Base-by-base conservation (phyloP, 2,888 invertebrate genomes). In the Pegoplata infirma region DNA sequence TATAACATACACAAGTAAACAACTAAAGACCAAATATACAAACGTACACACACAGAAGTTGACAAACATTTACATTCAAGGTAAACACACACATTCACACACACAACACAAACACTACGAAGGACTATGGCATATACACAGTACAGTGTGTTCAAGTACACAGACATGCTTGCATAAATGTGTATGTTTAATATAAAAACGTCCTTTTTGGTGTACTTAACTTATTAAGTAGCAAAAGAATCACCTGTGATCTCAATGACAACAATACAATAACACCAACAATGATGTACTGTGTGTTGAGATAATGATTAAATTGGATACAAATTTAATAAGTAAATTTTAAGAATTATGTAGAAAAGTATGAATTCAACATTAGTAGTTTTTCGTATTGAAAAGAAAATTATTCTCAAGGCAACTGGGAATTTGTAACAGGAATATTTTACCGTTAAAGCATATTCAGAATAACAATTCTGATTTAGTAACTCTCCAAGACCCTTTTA, bases 171-270 rank as follows among this genome's bases (percentile, higher is more conserved):
- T 69, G 53, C 28, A 47, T 17, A 23, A 14, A 51, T 63, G 67
- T 55, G 67, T n/a, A n/a, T n/a, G n/a, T n/a, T n/a, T n/a, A n/a
- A n/a, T n/a, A 61, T 74, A 75, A 74, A 79, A 79, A 51, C 74
- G 66, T 79, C 74, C 76, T 76, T 74, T 81, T 78, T 58, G 77
- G 77, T 82, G 82, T 79, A 80, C 76, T 75, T 80, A 80, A 82
- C 76, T 80, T 82, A 82, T 79, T 82, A 81, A 81, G 76, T 74
- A 71, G 67, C 61, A 67, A 63, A 71, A 44, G 51, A 74, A 64
- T 75, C 80, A 81, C 81, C 81, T 81, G 80, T 66, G 80, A 80
- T 68, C 78, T 79, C 66, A 74, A 46, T 67, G 78, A 71, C 78
- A 79, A 66, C 64, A 73, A 61, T 44, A 36, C 14, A 46, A 55